Base-by-base conservation (phyloP, 2,113 vertebrate species). In the Cebus imitator region DNA sequence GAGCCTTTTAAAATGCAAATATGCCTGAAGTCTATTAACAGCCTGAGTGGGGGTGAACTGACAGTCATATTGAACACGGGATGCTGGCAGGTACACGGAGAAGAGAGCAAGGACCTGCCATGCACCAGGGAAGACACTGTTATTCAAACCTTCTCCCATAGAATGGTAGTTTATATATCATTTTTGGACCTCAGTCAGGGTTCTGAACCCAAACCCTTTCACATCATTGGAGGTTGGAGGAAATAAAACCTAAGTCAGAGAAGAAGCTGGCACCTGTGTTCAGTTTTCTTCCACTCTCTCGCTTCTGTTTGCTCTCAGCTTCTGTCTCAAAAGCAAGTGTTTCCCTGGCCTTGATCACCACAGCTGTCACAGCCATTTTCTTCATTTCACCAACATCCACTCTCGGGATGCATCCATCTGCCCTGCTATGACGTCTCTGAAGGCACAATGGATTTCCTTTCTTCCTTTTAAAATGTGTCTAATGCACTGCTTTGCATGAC, bases 291-390 rank as follows among this genome's bases (percentile, higher is more conserved):
- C 48, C 32, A 27, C 45, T 37, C 88, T 80, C 84, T 21, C 2
- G 40, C 66, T 79, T 76, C 32, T 57, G 43, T 68, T 43, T 66
- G 78, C 32, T 86, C 66, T 23, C 90, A 45, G 92, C 87, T 80
- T 92, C 52, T 45, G n/a, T 78, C 78, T 61, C 30, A n/a, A 70
- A 43, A 90, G 80, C 27, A 7, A 23, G 75, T 10, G 75, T 12
- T 37, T 16, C 73, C 3, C 2, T 48, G 72, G 64, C 64, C 93
- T 32, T 10, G 81, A 58, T 66, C 75, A 48, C 87, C 80, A 89
- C 57, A 55, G 84, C 84, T 55, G 92, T 90, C 90, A 96, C 2
- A 48, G 58, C 32, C 87, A 40, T 68, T 72, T 80, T 83, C 96
- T 79, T 79, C 55, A 81, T 61, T 40, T 76, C 90, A 55, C 14